These are phyloP conservation scores for Acrocyrtus sp. DNA, from an alignment of 2,888 invertebrate species.

Conservation along the genomic window DNA sequence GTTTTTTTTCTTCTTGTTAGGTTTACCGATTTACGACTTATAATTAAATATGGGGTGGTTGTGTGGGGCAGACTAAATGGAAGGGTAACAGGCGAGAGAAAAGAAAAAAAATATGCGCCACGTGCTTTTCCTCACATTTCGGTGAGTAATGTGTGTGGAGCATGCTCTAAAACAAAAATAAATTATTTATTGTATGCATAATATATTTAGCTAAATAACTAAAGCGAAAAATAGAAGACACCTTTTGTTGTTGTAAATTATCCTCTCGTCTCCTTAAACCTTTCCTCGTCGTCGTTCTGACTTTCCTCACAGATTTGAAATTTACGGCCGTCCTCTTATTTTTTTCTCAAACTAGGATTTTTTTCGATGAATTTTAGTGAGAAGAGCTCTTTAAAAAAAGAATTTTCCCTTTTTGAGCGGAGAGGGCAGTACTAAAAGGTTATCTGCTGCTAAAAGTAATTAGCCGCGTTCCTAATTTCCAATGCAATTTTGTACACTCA, in stretches of 20 bases:
- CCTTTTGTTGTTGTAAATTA: not conserved
- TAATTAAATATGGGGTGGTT: constrained; percentile 39
- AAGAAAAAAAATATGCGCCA: constrained; percentile 18
- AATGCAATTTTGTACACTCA: no score
- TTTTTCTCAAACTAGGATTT: no score
- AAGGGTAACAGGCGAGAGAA: no score
- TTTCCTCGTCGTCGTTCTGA: not conserved
- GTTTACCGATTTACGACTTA: constrained; percentile 26
- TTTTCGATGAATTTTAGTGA: no score
- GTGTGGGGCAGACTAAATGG: no score
- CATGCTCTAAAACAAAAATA: constrained; percentile 32
- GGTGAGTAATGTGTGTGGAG: constrained; percentile 14
- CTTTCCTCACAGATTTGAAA: no score
- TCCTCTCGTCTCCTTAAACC: no score
- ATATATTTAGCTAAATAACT: constrained; percentile 24
- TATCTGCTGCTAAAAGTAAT: not conserved
- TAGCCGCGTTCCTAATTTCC: not conserved
- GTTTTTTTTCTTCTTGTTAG: constrained; percentile 17
- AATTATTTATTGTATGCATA: constrained; percentile 16
- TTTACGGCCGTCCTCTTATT: no score
- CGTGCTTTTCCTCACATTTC: constrained; percentile 34
- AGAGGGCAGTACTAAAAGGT: not conserved
- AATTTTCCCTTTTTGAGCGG: not conserved
- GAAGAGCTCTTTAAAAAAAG: no score
- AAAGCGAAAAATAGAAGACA: not conserved